These are phyloP conservation scores for Drosophila nannoptera DNA, from an alignment of 1,140 invertebrate species.

Conservation along the genomic window DNA sequence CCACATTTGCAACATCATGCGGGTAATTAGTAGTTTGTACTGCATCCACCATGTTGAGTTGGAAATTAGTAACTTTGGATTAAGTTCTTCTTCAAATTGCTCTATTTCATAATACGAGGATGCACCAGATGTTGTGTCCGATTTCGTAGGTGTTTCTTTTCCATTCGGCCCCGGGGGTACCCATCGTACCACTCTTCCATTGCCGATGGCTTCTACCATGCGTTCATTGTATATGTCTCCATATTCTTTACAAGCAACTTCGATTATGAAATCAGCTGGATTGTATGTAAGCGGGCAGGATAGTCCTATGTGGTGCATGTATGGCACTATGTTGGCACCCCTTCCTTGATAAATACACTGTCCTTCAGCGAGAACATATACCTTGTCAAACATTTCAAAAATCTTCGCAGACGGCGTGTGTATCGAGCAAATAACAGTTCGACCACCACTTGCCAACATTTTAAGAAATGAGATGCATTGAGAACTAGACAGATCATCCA, in stretches of 20 bases:
- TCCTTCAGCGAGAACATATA: constrained; percentile 87
- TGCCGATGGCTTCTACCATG: constrained; percentile 84
- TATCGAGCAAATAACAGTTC: constrained; percentile 93
- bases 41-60: constrained; percentile 83
- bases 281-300: constrained; percentile 88
- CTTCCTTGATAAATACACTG: constrained; percentile 88
- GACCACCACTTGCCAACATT: constrained; percentile 87
- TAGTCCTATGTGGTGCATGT: constrained; percentile 83
- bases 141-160: constrained; percentile 56
- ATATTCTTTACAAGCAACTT: constrained; percentile 88
- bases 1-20: constrained; percentile 86
- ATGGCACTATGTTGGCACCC: constrained; percentile 84
- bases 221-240: constrained; percentile 82
- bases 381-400: constrained; percentile 88
- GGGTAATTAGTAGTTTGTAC: constrained; percentile 83
- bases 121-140: constrained; percentile 71
- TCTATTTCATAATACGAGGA: constrained; percentile 71
- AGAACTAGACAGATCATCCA: constrained; percentile 88
- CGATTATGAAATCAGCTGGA: constrained; percentile 90
- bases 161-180: constrained; percentile 37
- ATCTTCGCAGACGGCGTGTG: constrained; percentile 92
- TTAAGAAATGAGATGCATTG: constrained; percentile 88
- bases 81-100: constrained; percentile 74
- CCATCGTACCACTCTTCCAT: constrained; percentile 82
- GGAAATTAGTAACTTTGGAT: constrained; percentile 80